phyloP scores from a whole-genome alignment of 2,113 vertebrate species.

The Anolis carolinensis region DNA sequence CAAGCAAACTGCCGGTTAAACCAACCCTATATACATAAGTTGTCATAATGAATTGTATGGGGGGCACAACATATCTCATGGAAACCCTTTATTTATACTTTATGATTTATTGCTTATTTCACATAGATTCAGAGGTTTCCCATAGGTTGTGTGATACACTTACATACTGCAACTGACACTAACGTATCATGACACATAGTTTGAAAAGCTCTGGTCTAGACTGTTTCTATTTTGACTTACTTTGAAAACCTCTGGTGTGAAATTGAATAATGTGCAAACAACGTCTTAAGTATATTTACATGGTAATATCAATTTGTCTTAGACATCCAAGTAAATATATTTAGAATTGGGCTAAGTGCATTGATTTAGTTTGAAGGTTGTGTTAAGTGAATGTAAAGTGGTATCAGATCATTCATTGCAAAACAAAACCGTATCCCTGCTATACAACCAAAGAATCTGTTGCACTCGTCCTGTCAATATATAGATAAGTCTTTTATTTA shows the following conservation, averaged over 20 bases:
- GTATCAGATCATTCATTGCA: neutral
- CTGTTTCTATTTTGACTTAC: neutral
- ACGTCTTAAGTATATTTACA: neutral
- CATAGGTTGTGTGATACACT: too few species aligned
- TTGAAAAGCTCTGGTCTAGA: neutral
- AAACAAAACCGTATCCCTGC: neutral
- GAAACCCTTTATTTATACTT: too few species aligned
- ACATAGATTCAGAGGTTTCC: too few species aligned
- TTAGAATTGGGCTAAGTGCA: neutral
- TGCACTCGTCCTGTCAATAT: fast-evolving
- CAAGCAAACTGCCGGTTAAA: too few species aligned
- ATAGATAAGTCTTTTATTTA: constrained; percentile 40
- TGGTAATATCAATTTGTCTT: neutral
- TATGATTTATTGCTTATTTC: too few species aligned
- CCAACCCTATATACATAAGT: too few species aligned
- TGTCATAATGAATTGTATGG: too few species aligned
- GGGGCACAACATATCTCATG: too few species aligned
- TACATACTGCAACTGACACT: too few species aligned
- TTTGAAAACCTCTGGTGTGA: neutral
- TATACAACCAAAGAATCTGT: fast-evolving
- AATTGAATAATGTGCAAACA: neutral
- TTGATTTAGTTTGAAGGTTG: neutral
- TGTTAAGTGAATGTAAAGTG: neutral
- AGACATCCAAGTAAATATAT: neutral
- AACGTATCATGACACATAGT: too few species aligned